phyloP scores from a whole-genome alignment of 2,113 vertebrate genomes.

The Cyanocitta stelleri region DNA sequence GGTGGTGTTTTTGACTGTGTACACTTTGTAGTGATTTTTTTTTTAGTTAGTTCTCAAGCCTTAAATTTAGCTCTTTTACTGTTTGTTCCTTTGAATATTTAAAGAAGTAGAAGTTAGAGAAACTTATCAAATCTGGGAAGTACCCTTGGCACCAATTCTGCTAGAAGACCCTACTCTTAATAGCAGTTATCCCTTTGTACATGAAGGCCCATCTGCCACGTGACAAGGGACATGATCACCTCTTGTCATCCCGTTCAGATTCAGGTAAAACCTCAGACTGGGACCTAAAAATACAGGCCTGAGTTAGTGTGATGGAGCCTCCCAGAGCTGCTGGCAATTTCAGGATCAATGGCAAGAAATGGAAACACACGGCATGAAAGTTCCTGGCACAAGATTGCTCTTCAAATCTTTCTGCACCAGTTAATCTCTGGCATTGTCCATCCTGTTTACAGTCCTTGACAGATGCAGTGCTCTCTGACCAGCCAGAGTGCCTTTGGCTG shows the following conservation, averaged over 20 bases:
- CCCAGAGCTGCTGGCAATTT: not conserved
- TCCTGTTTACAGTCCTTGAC: not conserved
- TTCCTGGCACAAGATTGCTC: conserved; percentile 7
- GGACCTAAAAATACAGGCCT: not conserved
- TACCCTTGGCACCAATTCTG: not conserved
- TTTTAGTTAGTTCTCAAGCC: not conserved
- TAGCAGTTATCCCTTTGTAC: not conserved
- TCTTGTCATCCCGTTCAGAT: not conserved
- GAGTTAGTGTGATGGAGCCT: not conserved
- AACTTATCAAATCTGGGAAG: not conserved
- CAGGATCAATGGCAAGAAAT: conserved; percentile 1
- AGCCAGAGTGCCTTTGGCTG: conserved; percentile 24
- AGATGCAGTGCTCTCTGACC: not conserved
- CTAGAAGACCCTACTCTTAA: not conserved
- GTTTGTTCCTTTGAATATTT: not conserved
- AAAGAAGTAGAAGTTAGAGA: not conserved
- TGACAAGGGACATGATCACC: not conserved
- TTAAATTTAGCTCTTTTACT: not conserved
- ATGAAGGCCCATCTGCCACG: not conserved
- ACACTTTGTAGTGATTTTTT: not conserved
- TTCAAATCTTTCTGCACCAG: conserved; percentile 38
- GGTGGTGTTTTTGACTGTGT: not conserved
- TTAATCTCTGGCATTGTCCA: conserved; percentile 1
- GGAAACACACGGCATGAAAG: not conserved
- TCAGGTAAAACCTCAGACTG: not conserved